A percentile compares a stretch with the other conserved stretches of the same genome.
phyloP scores from a whole-genome alignment of 2,113 vertebrate species.

The Marcusenius ussheri region DNA sequence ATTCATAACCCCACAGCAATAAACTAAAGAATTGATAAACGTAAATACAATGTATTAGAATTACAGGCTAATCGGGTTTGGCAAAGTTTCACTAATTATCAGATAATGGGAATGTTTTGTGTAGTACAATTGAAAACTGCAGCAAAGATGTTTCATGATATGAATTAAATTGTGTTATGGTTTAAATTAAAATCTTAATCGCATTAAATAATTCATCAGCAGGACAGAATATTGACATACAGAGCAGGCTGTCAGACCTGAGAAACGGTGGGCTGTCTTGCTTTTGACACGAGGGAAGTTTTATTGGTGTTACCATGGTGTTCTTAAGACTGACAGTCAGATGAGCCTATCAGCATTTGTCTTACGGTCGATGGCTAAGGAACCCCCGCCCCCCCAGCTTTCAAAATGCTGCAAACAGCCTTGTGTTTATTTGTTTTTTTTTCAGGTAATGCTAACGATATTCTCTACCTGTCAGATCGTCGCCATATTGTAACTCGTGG shows the following conservation, averaged over 20 bases:
- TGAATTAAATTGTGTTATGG: not conserved
- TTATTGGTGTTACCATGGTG: not conserved
- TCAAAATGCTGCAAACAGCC: not conserved
- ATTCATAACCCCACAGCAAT: not conserved
- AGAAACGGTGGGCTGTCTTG: not conserved
- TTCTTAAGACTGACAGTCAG: not conserved
- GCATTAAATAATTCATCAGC: not conserved
- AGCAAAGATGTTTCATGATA: not conserved
- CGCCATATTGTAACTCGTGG: not conserved
- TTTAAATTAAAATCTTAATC: not conserved
- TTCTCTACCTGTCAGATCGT: not conserved
- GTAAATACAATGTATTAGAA: not conserved
- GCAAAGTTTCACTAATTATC: not conserved
- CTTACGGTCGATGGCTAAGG: not conserved
- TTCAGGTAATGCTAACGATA: not conserved
- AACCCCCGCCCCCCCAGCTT: not conserved
- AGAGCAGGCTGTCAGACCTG: not conserved
- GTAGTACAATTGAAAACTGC: not conserved
- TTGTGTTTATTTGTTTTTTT: not conserved
- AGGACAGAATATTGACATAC: not conserved
- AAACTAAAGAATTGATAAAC: not conserved
- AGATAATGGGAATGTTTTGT: not conserved
- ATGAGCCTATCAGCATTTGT: not conserved
- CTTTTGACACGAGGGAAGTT: not conserved
- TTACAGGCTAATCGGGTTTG: not conserved